These are phyloP conservation scores for Spinus olivaceus DNA, from an alignment of 2,797 vertebrate genomes.

Conservation along the genomic window DNA sequence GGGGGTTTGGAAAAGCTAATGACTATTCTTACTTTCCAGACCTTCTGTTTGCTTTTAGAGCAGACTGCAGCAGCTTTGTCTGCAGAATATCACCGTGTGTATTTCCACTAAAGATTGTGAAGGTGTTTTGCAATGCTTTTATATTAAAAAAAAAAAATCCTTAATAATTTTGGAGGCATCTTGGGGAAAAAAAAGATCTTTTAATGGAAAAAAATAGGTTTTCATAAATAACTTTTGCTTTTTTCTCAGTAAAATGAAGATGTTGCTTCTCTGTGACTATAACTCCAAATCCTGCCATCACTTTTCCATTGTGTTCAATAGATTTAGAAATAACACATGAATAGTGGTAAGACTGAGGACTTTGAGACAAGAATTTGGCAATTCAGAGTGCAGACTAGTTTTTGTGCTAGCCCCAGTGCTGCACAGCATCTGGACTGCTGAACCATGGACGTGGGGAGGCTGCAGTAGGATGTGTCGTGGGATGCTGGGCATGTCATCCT, in stretches of 20 bases:
- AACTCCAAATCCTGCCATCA: not conserved
- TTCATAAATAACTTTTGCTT: not conserved
- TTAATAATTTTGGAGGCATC: not conserved
- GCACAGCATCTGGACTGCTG: not conserved
- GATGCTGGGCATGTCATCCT: not conserved
- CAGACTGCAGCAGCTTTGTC: not conserved
- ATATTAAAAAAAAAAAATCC: not conserved
- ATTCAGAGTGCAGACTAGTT: not conserved
- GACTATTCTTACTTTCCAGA: not conserved
- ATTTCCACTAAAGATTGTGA: not conserved
- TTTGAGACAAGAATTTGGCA: not conserved
- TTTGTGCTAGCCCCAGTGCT: not conserved
- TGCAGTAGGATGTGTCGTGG: accelerated
- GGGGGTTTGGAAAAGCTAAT: not conserved
- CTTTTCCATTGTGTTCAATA: not conserved
- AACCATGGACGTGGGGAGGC: not conserved
- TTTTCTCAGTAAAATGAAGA: not conserved
- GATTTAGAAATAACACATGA: not conserved
- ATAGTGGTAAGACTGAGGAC: not conserved
- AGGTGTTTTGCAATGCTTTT: not conserved
- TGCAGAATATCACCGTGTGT: not conserved
- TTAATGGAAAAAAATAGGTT: not conserved
- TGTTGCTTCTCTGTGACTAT: not conserved
- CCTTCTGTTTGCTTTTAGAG: not conserved
- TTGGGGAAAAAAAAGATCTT: not conserved